These are phyloP conservation scores for Euthynnus affinis DNA, from an alignment of 2,797 vertebrate species.

Conservation along the genomic window DNA sequence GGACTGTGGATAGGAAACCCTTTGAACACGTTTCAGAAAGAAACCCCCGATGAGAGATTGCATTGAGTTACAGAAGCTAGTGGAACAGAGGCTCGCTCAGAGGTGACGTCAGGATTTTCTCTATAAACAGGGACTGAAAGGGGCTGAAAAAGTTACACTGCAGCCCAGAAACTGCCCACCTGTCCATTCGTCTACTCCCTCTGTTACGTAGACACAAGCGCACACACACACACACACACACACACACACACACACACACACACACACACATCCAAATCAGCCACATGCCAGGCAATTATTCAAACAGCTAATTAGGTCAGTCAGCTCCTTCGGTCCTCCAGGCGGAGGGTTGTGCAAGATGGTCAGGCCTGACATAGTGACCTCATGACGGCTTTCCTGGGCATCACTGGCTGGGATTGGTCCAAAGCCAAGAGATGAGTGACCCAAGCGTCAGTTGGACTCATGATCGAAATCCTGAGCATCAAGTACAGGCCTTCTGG, in stretches of 20 bases:
- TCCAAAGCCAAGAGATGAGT: constrained; percentile 70
- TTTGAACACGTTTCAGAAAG: too few relatives aligned
- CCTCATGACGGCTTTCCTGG: constrained; percentile 64
- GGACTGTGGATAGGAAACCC: too few relatives aligned
- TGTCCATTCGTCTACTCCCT: constrained; percentile 37
- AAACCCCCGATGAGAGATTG: too few relatives aligned
- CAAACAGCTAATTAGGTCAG: constrained; percentile 85
- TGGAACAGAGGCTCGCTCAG: too few relatives aligned
- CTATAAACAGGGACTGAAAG: constrained; percentile 50
- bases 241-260: constrained; percentile 29
- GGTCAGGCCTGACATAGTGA: constrained; percentile 78
- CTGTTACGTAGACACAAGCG: background rate
- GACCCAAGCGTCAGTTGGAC: constrained; percentile 70
- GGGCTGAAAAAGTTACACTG: constrained; percentile 45
- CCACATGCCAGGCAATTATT: constrained; percentile 76
- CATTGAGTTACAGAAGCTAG: too few relatives aligned
- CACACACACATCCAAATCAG: constrained; percentile 53
- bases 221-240: constrained; percentile 18
- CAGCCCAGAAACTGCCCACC: constrained; percentile 42
- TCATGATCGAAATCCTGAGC: constrained; percentile 71
- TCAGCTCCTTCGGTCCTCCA: constrained; percentile 67
- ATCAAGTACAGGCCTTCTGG: constrained; percentile 66
- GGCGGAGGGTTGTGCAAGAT: constrained; percentile 71
- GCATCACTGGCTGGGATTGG: constrained; percentile 68
- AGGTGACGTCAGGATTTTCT: too few relatives aligned